A percentile compares a stretch with the other conserved stretches of the same genome.
Conservation (phyloP, 2,797 vertebrate genomes). For the Cacajao melanocephalus region DNA sequence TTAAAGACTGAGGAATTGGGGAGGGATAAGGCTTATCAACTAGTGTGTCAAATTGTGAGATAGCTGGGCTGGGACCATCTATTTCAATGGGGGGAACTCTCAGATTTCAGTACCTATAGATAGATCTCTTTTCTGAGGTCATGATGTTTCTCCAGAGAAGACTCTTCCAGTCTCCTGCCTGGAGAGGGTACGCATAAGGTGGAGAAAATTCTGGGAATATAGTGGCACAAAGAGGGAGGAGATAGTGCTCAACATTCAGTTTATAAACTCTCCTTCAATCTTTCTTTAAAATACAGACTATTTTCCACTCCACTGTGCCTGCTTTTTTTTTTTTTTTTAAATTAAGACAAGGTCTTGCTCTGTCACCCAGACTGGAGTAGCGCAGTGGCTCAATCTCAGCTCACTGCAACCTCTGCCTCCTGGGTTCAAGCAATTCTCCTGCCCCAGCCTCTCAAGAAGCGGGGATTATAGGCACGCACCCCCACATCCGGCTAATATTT, state of each 20-base stretch:
- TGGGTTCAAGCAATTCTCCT: no score
- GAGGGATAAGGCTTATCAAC: not conserved
- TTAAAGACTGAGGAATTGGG: not conserved
- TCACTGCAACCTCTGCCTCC: no score
- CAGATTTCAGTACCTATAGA: not conserved
- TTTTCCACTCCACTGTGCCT: not conserved
- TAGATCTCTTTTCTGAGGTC: not conserved
- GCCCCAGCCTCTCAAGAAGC: no score
- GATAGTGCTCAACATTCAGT: not conserved
- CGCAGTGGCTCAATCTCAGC: no score
- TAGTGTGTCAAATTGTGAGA: not conserved
- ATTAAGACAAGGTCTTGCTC: no score
- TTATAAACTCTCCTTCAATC: not conserved
- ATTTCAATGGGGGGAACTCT: not conserved
- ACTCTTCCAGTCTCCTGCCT: not conserved
- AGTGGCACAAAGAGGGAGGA: not conserved
- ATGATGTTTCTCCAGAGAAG: not conserved
- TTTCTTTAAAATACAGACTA: not conserved
- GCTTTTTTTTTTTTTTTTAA: no score
- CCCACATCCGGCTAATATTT: no score
- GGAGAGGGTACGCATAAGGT: not conserved
- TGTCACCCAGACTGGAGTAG: no score
- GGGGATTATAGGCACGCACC: no score
- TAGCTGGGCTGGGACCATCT: not conserved
- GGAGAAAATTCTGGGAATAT: not conserved